Conservation (phyloP, 1,140 invertebrate species). For the Plutomurus gul region DNA sequence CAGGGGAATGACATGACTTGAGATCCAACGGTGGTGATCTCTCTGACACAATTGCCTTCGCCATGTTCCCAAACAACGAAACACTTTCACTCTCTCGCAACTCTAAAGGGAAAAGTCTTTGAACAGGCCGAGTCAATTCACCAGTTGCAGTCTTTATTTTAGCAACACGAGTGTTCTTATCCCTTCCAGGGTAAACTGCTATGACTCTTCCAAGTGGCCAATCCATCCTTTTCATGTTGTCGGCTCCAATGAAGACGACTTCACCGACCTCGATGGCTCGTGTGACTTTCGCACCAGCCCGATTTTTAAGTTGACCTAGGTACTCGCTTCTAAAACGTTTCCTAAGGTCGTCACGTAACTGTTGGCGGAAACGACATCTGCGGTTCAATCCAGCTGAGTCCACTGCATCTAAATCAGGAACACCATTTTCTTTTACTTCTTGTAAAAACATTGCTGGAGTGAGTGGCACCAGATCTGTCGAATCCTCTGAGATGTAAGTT, state of each 20-base stretch:
- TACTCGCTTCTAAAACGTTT: background rate
- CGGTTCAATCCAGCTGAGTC: background rate
- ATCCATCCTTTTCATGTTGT: background rate
- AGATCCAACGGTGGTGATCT: background rate
- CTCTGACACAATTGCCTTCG: too few relatives aligned
- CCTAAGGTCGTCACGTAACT: background rate
- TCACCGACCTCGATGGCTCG: background rate
- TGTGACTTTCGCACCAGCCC: background rate
- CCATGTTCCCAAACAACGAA: too few relatives aligned
- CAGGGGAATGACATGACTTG: too few relatives aligned
- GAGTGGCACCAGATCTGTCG: background rate
- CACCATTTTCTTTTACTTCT: background rate
- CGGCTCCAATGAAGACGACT: conserved; percentile 25
- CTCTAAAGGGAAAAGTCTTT: conserved; percentile 28
- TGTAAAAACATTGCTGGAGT: background rate
- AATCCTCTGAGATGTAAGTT: background rate
- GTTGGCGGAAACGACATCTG: background rate
- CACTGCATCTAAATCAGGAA: background rate
- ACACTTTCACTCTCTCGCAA: background rate
- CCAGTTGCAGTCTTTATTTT: background rate
- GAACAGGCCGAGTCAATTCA: background rate
- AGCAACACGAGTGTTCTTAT: background rate
- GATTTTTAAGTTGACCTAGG: background rate
- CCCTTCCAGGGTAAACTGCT: background rate
- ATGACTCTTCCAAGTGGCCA: conserved; percentile 17